Evolutionary conservation across 1,140 invertebrate species (phyloP), one percentile per base, ranked within the genome.

Genomic region (Vanessa tameamea): DNA sequence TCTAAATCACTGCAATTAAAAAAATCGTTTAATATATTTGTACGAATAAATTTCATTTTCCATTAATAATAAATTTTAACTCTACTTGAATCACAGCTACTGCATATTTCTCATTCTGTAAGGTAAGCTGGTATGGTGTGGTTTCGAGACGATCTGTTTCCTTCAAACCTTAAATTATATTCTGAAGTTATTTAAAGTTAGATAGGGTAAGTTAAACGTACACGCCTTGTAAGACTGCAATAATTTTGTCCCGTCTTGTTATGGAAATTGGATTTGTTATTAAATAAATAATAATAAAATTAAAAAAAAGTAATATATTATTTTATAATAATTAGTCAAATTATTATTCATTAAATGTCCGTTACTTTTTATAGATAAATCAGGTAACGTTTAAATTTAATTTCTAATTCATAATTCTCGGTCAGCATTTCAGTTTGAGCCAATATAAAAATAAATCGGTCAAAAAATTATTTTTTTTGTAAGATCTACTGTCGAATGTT

Each of bases 121-220:
- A 37, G 8, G 57, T 61, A 59, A 59, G 57, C 31, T 31, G 37
- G 8, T 61, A 61, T 37, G 57, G 12, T 15, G 23, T 37, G 26
- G 57, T 61, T 37, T 31, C 7, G 31, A 61, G 14, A 61, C 57
- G 57, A 61, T 61, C 57, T 14, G 26, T 61, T 14, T 61, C 53
- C 53, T 57, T 57, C 26, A 23, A 55, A 55, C 23, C 51, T 67
- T 53, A 67, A 67, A 48, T 67, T 51, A n/a, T 50, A 53, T 55
- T 57, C 23, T 43, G 51, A 68, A 68, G 66, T 37, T 37, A 68
- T 68, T 68, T 68, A 23, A 68, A 68, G 51, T 68, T 68, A n/a
- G 20, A 57, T 43, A 68, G 26, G 55, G 50, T 55, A 68, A 57
- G 23, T 61, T 61, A 61, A 37, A 61, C 16, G 53, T 57, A 53